Evolutionary conservation across 2,113 vertebrate species (phyloP), one percentile per base, ranked within the genome.

Genomic region (Ochotona princeps): DNA sequence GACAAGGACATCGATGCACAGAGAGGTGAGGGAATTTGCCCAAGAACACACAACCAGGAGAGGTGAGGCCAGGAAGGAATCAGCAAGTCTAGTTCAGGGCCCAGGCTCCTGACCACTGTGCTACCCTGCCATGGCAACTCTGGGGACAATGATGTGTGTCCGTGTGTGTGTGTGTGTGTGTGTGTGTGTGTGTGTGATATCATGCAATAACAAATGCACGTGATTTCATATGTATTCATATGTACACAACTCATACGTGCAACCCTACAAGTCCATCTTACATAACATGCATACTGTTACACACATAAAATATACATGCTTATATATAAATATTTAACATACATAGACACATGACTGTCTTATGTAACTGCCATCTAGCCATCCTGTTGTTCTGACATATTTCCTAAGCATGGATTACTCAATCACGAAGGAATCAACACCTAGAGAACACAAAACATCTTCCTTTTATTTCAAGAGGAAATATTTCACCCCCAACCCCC

Each of bases 1-100:
- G 54, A 70, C 18, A 57, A 57, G 54, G 54, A 57, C 14, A 57
- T 57, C 54, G 18, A 57, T 57, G 54, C 32, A 44, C 23, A 49
- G 66, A 87, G 65, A 83, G 30, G 17, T 51, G 44, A 74, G 73
- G 61, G 79, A 74, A 9, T 84, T 79, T 51, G 21, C 21, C 65
- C 49, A 51, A 47, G 66, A 65, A 57, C 83, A 38, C 88, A 74
- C 66, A 88, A 61, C 49, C 92, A 91, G 51, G 28, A 69, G 82
- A 65, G n/a, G 23, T 13, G 20, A 21, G 90, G 75, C 21, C 51
- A 14, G 7, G 63, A 74, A 75, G 14, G n/a, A 95, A 84, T 13
- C 25, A 35, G 21, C 23, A 26, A 2, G 44, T 57, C 88, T 49
- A 81, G 25, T 30, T n/a, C 14, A 32, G 54, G 35, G 30, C 20